These are phyloP conservation scores for Drosophila anomelani DNA, from an alignment of 2,888 invertebrate genomes.

Conservation along the genomic window DNA sequence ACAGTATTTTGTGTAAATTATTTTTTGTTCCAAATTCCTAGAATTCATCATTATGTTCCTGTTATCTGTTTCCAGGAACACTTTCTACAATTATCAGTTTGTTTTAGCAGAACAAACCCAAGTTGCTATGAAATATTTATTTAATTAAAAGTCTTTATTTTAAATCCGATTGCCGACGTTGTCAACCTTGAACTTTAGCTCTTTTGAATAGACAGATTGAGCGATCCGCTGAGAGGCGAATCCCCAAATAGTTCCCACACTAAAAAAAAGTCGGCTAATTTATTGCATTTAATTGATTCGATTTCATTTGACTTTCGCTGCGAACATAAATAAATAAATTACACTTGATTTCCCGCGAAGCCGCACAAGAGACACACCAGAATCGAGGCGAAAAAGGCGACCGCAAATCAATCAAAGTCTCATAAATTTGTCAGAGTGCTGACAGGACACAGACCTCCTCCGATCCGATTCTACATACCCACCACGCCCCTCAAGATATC, in stretches of 20 bases:
- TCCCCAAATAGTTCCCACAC: slow-evolving; percentile 11
- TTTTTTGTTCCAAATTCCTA: not conserved
- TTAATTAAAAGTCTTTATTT: not conserved
- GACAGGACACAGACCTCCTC: slow-evolving; percentile 58
- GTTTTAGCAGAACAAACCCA: not conserved
- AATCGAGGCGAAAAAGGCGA: slow-evolving; percentile 24
- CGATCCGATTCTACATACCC: slow-evolving; percentile 6
- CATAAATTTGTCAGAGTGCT: slow-evolving; percentile 78
- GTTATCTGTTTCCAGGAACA: not conserved
- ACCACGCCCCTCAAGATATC: not conserved
- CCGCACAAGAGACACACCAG: slow-evolving; percentile 28
- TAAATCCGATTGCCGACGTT: not conserved
- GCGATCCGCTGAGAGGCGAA: slow-evolving; percentile 1
- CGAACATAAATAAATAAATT: slow-evolving; percentile 47
- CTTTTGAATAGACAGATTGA: not conserved
- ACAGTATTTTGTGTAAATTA: not conserved
- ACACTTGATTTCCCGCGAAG: slow-evolving; percentile 40
- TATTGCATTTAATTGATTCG: slow-evolving; percentile 65
- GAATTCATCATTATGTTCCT: not conserved
- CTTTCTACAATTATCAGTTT: not conserved
- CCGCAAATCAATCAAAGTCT: slow-evolving; percentile 82
- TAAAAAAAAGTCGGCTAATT: slow-evolving; percentile 47
- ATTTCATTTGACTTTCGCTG: slow-evolving; percentile 49
- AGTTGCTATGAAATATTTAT: not conserved
- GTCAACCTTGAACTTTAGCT: slow-evolving; percentile 21